Percentiles rank a stretch among this genome's conserved stretches.
Evolutionary conservation across 37 sponge, comb jelly and placozoan genomes (phyloP).

Genomic region (Spongilla lacustris): DNA sequence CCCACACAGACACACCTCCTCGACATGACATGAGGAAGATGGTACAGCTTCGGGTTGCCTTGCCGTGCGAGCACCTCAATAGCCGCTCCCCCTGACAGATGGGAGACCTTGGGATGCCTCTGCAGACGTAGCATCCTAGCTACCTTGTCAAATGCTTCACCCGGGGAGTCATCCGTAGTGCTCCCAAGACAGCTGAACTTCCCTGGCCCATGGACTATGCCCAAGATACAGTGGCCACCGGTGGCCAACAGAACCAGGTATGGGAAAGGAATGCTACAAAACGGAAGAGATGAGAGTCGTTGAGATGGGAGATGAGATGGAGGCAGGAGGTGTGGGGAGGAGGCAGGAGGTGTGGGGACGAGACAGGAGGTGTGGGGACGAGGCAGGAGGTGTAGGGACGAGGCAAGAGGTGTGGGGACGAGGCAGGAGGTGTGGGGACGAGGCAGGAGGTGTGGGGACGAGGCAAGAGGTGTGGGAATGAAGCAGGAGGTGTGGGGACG

Average conservation of each 20-base stretch:
- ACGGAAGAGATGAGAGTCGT: no score
- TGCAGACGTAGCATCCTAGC: constrained; percentile 55
- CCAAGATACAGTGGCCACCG: constrained; percentile 85
- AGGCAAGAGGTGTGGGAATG: no score
- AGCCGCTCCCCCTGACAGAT: constrained; percentile 76
- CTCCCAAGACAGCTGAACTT: constrained; percentile 55
- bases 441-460: no score
- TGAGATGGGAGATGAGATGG: no score
- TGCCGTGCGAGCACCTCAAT: constrained; percentile 59
- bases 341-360: no score
- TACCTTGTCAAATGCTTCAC: constrained; percentile 77
- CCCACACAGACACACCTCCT: constrained; percentile 12
- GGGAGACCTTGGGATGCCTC: constrained; percentile 40
- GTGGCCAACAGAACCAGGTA: constrained; percentile 83
- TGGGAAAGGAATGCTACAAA: constrained; percentile 87
- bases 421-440: no score
- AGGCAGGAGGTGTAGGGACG: no score
- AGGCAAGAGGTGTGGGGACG: no score
- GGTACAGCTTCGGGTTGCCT: constrained; percentile 40
- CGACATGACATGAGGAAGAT: constrained; percentile 39
- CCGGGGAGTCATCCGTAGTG: constrained; percentile 67
- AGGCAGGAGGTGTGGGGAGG: no score
- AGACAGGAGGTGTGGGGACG: no score
- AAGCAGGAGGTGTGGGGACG: no score
- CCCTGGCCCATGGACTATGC: constrained; percentile 34